These are phyloP conservation scores for Vombatus ursinus DNA, from an alignment of 2,113 vertebrate genomes.

Conservation along the genomic window DNA sequence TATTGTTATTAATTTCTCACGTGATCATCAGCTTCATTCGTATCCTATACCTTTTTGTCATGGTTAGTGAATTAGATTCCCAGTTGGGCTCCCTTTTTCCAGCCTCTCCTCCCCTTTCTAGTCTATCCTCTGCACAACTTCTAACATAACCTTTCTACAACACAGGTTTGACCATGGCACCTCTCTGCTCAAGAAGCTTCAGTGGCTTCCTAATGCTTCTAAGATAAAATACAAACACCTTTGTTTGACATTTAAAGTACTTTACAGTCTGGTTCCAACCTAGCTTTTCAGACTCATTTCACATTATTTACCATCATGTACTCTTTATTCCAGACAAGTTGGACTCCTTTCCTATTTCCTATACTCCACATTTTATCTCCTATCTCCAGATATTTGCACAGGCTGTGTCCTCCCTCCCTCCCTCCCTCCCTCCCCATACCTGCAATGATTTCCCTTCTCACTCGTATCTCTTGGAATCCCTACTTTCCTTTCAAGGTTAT, in stretches of 20 bases:
- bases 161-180: not conserved
- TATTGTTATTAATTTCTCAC: not conserved
- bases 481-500: not conserved
- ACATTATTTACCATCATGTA: not conserved
- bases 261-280: not conserved
- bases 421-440: not conserved
- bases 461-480: not conserved
- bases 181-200: not conserved
- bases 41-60: not conserved
- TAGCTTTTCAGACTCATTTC: not conserved
- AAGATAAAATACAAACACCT: not conserved
- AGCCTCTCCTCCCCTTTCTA: not conserved
- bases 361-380: not conserved
- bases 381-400: not conserved
- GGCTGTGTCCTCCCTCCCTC: not conserved
- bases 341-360: not conserved
- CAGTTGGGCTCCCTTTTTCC: not conserved
- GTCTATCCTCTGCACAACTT: not conserved
- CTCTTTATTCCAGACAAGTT: not conserved
- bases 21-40: not conserved
- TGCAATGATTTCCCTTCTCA: not conserved
- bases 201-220: not conserved
- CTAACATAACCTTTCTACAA: not conserved
- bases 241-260: not conserved
- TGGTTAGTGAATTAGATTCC: not conserved